Conservation (phyloP, 2,888 invertebrate genomes). For the Harpalus rubripes region DNA sequence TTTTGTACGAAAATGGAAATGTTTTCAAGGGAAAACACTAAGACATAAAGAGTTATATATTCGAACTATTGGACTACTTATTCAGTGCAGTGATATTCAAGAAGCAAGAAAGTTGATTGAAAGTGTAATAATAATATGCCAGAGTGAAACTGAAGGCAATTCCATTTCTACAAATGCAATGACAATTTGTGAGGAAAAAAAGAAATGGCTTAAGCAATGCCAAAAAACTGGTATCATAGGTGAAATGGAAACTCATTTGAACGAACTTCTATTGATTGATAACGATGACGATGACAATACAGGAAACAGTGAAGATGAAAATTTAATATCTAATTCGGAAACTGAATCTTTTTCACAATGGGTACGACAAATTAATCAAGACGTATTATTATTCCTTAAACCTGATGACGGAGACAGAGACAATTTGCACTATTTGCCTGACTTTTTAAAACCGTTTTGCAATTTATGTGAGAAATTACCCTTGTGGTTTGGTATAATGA, state of each 20-base stretch:
- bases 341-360: not conserved
- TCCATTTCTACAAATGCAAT: not conserved
- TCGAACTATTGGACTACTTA: no score
- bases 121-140: not conserved
- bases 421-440: no score
- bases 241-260: not conserved
- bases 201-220: not conserved
- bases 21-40: no score
- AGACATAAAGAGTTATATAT: conserved; percentile 3
- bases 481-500: not conserved
- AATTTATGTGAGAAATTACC: not conserved
- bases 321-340: not conserved
- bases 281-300: no score
- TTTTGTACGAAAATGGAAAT: no score
- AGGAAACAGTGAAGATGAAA: not conserved
- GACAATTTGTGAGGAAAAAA: not conserved
- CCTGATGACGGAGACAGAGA: not conserved
- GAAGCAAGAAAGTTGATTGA: not conserved
- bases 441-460: conserved; percentile 11
- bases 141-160: not conserved
- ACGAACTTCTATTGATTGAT: not conserved
- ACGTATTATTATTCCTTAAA: not conserved
- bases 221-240: not conserved
- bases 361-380: conserved; percentile 1
- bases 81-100: not conserved